Evolutionary conservation across 2,888 invertebrate species (phyloP).

Genomic region (Zhuqinia jingwanae): DNA sequence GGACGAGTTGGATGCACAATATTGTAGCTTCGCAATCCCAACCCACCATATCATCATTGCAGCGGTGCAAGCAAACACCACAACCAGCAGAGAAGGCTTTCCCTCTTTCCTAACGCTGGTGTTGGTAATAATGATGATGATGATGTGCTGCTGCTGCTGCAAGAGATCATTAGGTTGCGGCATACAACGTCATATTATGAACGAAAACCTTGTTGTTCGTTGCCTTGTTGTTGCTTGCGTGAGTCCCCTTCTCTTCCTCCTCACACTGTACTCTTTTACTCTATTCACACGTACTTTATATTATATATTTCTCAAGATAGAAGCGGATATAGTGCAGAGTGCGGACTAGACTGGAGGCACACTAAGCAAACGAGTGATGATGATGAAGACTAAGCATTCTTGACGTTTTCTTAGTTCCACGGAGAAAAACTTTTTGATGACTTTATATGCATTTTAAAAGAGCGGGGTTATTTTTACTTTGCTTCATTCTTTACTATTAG

Average conservation of each 20-base stretch:
- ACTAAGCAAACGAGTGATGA: background rate
- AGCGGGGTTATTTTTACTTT: no score
- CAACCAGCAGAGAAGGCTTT: background rate
- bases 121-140: no score
- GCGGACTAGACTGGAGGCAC: no score
- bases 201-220: background rate
- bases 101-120: background rate
- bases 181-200: slow-evolving; percentile 36
- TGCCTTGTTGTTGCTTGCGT: background rate
- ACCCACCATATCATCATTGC: background rate
- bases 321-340: no score
- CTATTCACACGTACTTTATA: no score
- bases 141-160: slow-evolving; percentile 1
- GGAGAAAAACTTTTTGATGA: slow-evolving; percentile 32
- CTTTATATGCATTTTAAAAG: slow-evolving; percentile 8
- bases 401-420: slow-evolving; percentile 28
- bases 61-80: no score
- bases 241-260: background rate
- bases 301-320: no score
- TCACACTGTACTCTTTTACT: background rate
- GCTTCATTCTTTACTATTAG: slow-evolving; percentile 11
- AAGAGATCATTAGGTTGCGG: slow-evolving; percentile 37
- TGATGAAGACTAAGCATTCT: slow-evolving; percentile 24
- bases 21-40: background rate
- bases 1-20: background rate